Conservation (phyloP, 37 sponge, comb jelly and placozoan genomes). For the Agelas oroides region DNA sequence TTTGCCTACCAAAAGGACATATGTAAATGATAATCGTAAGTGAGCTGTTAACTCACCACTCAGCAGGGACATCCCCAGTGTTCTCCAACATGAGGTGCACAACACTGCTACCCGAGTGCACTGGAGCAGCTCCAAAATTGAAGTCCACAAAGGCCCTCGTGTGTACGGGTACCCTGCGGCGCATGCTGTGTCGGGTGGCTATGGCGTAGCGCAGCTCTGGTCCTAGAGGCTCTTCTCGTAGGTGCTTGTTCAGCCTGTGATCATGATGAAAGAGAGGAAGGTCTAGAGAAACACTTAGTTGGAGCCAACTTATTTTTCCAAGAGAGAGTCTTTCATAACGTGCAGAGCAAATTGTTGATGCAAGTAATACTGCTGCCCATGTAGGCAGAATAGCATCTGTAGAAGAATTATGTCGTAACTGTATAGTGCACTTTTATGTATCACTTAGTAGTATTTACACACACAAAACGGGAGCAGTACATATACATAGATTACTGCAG, state of each 20-base stretch:
- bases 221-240: slow-evolving; percentile 73
- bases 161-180: slow-evolving; percentile 59
- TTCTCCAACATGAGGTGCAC: slow-evolving; percentile 73
- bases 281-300: neutral
- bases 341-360: neutral
- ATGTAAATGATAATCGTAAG: too few relatives aligned
- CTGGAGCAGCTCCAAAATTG: slow-evolving; percentile 84
- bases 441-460: too few relatives aligned
- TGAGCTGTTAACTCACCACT: slow-evolving; percentile 54
- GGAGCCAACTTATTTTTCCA: neutral
- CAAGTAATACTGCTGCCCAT: too few relatives aligned
- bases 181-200: slow-evolving; percentile 83
- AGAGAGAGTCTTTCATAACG: neutral
- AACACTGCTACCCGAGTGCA: slow-evolving; percentile 43
- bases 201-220: slow-evolving; percentile 88
- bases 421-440: too few relatives aligned
- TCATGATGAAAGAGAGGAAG: neutral
- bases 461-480: too few relatives aligned
- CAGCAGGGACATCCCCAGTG: slow-evolving; percentile 55
- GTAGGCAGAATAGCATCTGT: too few relatives aligned
- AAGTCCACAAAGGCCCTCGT: slow-evolving; percentile 83
- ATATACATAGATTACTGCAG: too few relatives aligned
- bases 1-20: too few relatives aligned
- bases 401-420: too few relatives aligned
- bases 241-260: slow-evolving; percentile 74